Conservation (phyloP, 2,113 vertebrate genomes). For the Mesoclemmys tuberculata region DNA sequence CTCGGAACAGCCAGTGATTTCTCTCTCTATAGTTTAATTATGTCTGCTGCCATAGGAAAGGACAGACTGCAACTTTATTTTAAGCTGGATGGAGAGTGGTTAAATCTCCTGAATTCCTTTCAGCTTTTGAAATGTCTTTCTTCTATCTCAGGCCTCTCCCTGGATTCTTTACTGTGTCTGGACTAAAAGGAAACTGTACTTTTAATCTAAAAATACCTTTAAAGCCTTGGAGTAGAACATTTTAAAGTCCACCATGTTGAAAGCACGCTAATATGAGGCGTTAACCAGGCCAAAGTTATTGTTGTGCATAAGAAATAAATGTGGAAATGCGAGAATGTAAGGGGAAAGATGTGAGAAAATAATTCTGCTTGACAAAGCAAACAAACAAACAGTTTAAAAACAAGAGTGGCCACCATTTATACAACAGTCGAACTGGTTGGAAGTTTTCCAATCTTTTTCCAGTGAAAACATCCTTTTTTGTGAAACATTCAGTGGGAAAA, state of each 20-base stretch:
- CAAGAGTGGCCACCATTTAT: not conserved
- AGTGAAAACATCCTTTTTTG: not conserved
- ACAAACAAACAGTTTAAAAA: not conserved
- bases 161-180: constrained; percentile 47
- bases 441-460: not conserved
- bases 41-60: constrained; percentile 35
- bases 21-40: constrained; percentile 61
- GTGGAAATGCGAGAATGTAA: not conserved
- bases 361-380: constrained; percentile 21
- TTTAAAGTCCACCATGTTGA: constrained; percentile 58
- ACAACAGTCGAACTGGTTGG: rapidly evolving
- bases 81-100: constrained; percentile 48
- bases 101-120: constrained; percentile 67
- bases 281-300: constrained; percentile 41
- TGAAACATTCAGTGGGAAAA: not conserved
- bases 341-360: constrained; percentile 32
- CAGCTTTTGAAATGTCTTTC: constrained; percentile 59
- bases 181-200: constrained; percentile 46
- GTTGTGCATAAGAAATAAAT: constrained; percentile 41
- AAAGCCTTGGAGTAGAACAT: constrained; percentile 52
- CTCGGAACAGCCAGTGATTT: constrained; percentile 35
- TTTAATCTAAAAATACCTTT: constrained; percentile 58
- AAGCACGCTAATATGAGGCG: constrained; percentile 36
- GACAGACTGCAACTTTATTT: constrained; percentile 70
- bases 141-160: constrained; percentile 54